These are phyloP conservation scores for Tetheella fluctuosa DNA, from an alignment of 2,888 invertebrate genomes.

Conservation along the genomic window DNA sequence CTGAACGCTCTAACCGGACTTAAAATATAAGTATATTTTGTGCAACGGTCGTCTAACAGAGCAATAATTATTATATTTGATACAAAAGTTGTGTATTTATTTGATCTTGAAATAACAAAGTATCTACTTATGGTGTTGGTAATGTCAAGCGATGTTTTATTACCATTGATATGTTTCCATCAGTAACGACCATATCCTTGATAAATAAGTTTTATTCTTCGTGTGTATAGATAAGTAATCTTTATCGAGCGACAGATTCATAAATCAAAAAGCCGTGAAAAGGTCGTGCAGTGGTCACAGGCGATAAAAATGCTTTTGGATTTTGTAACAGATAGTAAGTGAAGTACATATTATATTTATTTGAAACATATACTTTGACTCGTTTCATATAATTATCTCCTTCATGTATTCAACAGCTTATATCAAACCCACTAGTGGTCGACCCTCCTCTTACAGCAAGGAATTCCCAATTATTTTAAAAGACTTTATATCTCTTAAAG, in stretches of 20 bases:
- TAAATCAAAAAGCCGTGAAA: conserved; percentile 79
- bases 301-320: conserved; percentile 47
- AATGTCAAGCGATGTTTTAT: conserved; percentile 25
- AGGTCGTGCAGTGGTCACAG: conserved; percentile 51
- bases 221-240: conserved; percentile 69
- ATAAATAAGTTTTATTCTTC: conserved; percentile 61
- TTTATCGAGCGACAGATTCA: conserved; percentile 64
- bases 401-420: no score
- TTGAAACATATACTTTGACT: neutral
- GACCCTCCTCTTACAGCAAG: no score
- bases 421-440: no score
- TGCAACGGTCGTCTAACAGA: no score
- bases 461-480: no score
- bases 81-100: no score
- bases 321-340: conserved; percentile 27
- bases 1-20: no score
- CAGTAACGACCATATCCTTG: conserved; percentile 46
- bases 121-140: neutral
- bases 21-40: no score
- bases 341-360: conserved; percentile 17
- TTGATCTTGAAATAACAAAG: no score
- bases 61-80: no score
- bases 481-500: no score
- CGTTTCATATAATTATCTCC: neutral
- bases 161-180: conserved; percentile 49